These are phyloP conservation scores for Cyrtodaria siliqua DNA, from an alignment of 2,888 invertebrate genomes.

Conservation along the genomic window DNA sequence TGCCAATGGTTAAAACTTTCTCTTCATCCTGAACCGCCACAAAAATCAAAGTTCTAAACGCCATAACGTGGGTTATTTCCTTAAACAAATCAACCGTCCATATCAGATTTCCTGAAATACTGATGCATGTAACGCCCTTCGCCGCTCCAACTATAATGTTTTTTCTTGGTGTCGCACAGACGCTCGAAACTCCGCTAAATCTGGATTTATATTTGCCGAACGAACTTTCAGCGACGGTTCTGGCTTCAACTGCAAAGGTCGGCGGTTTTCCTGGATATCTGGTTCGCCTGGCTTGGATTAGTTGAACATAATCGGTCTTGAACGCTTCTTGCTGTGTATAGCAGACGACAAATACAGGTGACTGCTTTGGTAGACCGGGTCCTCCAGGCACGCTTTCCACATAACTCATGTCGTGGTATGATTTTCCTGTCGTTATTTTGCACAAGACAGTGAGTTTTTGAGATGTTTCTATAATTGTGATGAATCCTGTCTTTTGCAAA, in stretches of 20 bases:
- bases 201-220: slow-evolving; percentile 36
- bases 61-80: slow-evolving; percentile 30
- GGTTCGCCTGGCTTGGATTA: slow-evolving; percentile 45
- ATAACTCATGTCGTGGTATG: slow-evolving; percentile 41
- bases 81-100: slow-evolving; percentile 53
- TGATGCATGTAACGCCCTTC: slow-evolving; percentile 49
- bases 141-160: slow-evolving; percentile 40
- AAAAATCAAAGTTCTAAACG: slow-evolving; percentile 35
- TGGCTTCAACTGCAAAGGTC: slow-evolving; percentile 20
- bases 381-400: slow-evolving; percentile 39
- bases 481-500: slow-evolving; percentile 37
- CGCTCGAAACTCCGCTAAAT: slow-evolving; percentile 39
- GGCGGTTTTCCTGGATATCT: slow-evolving; percentile 53
- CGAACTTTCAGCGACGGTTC: slow-evolving; percentile 43
- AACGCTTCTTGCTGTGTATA: slow-evolving; percentile 23
- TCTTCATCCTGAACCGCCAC: slow-evolving; percentile 36
- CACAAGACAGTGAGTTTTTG: slow-evolving; percentile 37
- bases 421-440: slow-evolving; percentile 24
- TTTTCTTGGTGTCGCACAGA: slow-evolving; percentile 29
- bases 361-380: slow-evolving; percentile 32
- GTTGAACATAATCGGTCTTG: slow-evolving; percentile 35
- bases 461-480: slow-evolving; percentile 45
- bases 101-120: slow-evolving; percentile 43
- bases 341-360: slow-evolving; percentile 52
- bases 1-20: slow-evolving; percentile 42